A percentile compares a stretch with the other conserved stretches of the same genome.
These are phyloP conservation scores for Chionomys nivalis DNA, from an alignment of 2,113 vertebrate species.

Conservation along the genomic window DNA sequence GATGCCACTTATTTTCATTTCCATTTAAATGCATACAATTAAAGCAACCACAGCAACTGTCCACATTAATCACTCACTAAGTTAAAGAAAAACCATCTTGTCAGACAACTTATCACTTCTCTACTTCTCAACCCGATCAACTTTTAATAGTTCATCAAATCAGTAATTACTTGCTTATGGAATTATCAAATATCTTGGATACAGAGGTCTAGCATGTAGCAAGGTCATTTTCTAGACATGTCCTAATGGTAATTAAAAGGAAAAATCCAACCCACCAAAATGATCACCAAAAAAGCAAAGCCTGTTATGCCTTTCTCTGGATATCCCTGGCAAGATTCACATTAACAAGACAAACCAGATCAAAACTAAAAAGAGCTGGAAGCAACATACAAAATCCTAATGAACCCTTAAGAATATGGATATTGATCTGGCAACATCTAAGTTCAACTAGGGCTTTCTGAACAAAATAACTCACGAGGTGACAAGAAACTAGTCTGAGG, in stretches of 20 bases:
- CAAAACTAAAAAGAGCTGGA: slow-evolving; percentile 64
- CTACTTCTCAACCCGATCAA: slow-evolving; percentile 80
- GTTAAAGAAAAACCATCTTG: slow-evolving; percentile 86
- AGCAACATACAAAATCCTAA: slow-evolving; percentile 60
- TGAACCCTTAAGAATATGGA: slow-evolving; percentile 31
- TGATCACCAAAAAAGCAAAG: neutral
- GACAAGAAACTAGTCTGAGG: slow-evolving; percentile 64
- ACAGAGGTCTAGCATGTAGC: slow-evolving; percentile 35
- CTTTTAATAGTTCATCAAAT: slow-evolving; percentile 80
- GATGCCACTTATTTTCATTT: slow-evolving; percentile 81
- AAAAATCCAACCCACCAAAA: slow-evolving; percentile 23
- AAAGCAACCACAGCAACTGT: slow-evolving; percentile 83
- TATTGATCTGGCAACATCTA: slow-evolving; percentile 42
- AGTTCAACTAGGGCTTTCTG: slow-evolving; percentile 40
- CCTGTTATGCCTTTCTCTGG: slow-evolving; percentile 55
- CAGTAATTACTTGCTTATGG: slow-evolving; percentile 81
- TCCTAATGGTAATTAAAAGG: slow-evolving; percentile 44
- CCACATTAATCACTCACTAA: slow-evolving; percentile 85
- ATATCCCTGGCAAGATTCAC: slow-evolving; percentile 44
- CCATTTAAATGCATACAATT: slow-evolving; percentile 84
- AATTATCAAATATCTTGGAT: slow-evolving; percentile 69
- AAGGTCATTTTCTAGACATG: slow-evolving; percentile 57
- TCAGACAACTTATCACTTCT: slow-evolving; percentile 82
- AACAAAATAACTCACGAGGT: slow-evolving; percentile 52
- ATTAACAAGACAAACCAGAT: slow-evolving; percentile 59